Conservation (phyloP, 2,888 invertebrate genomes). For the Tetragonula carbonaria region DNA sequence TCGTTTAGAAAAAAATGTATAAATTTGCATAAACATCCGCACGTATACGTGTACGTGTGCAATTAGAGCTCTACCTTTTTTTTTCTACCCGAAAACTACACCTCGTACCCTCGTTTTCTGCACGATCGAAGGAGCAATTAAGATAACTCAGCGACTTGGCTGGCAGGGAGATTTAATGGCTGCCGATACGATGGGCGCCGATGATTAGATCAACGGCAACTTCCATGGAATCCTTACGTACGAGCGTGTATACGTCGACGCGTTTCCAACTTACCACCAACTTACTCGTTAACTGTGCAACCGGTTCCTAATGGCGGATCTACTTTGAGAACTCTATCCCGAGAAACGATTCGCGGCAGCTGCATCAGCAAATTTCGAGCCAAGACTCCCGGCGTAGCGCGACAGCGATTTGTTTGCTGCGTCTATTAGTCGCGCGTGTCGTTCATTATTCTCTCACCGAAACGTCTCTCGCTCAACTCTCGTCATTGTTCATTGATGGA, state of each 20-base stretch:
- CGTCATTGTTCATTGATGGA: slow-evolving; percentile 2
- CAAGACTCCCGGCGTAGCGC: background rate
- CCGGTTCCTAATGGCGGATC: slow-evolving; percentile 53
- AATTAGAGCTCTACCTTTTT: background rate
- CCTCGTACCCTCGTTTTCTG: background rate
- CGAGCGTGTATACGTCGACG: slow-evolving; percentile 37
- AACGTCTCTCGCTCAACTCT: background rate
- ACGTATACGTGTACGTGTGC: no score
- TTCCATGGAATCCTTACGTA: slow-evolving; percentile 1
- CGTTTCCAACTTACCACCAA: slow-evolving; percentile 40
- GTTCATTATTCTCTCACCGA: slow-evolving; percentile 11
- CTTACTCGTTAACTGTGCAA: slow-evolving; percentile 19
- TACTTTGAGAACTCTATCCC: slow-evolving; percentile 40
- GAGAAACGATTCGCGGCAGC: background rate
- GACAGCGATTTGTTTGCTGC: background rate
- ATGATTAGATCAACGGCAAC: slow-evolving; percentile 50
- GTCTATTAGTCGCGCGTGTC: slow-evolving; percentile 9
- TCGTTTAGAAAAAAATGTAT: background rate
- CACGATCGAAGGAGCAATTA: background rate
- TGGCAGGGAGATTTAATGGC: slow-evolving; percentile 27
- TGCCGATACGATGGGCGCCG: slow-evolving; percentile 21
- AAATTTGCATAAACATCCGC: background rate
- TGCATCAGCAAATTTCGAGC: slow-evolving; percentile 24
- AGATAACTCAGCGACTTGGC: slow-evolving; percentile 1
- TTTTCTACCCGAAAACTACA: background rate